These are phyloP conservation scores for Microcebus griseorufus DNA, from an alignment of 2,113 vertebrate species.

Conservation along the genomic window DNA sequence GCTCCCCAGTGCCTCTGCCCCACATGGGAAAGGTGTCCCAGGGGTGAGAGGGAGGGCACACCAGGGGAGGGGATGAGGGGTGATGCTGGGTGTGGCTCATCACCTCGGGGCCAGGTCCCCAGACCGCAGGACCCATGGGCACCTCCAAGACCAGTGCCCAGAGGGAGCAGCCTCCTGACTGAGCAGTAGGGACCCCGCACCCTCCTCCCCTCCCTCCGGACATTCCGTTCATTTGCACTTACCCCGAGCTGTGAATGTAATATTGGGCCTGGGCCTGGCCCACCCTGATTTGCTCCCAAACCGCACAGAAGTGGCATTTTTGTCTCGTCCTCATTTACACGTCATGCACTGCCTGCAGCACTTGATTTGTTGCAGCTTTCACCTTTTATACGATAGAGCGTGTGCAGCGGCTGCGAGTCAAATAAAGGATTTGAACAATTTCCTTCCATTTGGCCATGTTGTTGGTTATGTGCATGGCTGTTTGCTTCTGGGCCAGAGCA, in stretches of 20 bases:
- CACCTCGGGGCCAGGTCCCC: not conserved
- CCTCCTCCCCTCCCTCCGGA: not conserved
- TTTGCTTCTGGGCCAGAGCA: not conserved
- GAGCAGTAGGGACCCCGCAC: fast-evolving
- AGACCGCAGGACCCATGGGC: not conserved
- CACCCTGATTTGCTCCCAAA: not conserved
- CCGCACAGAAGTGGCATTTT: slow-evolving; percentile 52
- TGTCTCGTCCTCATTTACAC: slow-evolving; percentile 61
- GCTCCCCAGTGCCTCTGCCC: not conserved
- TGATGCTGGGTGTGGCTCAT: not conserved
- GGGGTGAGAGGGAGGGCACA: not conserved
- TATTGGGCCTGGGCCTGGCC: slow-evolving; percentile 55
- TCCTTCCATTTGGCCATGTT: not conserved
- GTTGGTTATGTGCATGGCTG: not conserved
- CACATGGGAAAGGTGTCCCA: not conserved
- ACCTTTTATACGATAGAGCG: slow-evolving; percentile 63
- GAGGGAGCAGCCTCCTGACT: not conserved
- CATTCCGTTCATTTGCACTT: slow-evolving; percentile 76
- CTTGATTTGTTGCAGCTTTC: slow-evolving; percentile 59
- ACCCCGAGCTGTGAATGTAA: slow-evolving; percentile 80
- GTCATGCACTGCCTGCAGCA: slow-evolving; percentile 52
- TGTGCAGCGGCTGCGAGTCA: slow-evolving; percentile 66
- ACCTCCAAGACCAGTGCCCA: not conserved
- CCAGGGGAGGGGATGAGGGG: not conserved
- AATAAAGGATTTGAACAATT: slow-evolving; percentile 79